A percentile compares a stretch with the other conserved stretches of the same genome.
Evolutionary conservation across 2,113 vertebrate species (phyloP).

Genomic region (Hippocampus zosterae): DNA sequence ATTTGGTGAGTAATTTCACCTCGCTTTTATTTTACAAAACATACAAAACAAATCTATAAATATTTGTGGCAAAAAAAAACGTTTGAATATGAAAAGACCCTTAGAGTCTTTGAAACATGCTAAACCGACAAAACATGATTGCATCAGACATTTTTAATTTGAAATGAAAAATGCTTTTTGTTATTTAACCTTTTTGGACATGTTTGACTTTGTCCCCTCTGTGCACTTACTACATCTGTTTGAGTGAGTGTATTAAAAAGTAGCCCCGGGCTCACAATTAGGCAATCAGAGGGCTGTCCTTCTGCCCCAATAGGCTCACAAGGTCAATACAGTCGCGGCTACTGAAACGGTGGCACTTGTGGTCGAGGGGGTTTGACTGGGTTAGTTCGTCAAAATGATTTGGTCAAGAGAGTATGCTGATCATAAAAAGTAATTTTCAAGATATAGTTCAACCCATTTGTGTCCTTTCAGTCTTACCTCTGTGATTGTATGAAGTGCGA

Average conservation of each 20-base stretch:
- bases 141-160: background rate
- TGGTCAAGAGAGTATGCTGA: slow-evolving; percentile 11
- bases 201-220: slow-evolving; percentile 22
- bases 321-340: slow-evolving; percentile 58
- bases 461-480: background rate
- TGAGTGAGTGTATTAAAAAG: slow-evolving; percentile 46
- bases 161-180: background rate
- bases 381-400: slow-evolving; percentile 12
- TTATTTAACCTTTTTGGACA: slow-evolving; percentile 1
- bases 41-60: no score
- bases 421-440: background rate
- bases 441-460: background rate
- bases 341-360: slow-evolving; percentile 7
- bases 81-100: no score
- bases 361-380: background rate
- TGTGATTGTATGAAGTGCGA: background rate
- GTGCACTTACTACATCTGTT: slow-evolving; percentile 40
- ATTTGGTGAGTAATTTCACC: no score
- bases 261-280: slow-evolving; percentile 66
- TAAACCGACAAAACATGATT: background rate
- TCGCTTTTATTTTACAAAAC: no score
- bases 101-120: background rate
- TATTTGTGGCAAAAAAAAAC: no score
- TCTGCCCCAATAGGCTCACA: slow-evolving; percentile 65
- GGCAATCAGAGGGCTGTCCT: slow-evolving; percentile 60